Evolutionary conservation across 2,888 invertebrate genomes (phyloP).

Genomic region (Chironomus riparius): DNA sequence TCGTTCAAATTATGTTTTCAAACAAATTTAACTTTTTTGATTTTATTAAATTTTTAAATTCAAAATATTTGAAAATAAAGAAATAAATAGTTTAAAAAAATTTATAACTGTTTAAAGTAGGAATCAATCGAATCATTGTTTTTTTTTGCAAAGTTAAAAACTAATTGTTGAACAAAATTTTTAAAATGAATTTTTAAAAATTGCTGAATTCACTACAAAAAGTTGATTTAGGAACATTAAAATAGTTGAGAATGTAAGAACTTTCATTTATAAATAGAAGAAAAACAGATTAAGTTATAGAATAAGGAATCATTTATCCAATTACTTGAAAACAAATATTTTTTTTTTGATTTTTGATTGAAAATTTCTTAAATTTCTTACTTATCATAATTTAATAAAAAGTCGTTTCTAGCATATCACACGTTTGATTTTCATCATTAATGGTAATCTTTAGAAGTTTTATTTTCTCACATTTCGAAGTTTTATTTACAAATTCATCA

Average conservation of each 20-base stretch:
- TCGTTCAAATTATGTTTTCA: too few species aligned
- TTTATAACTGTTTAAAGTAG: too few species aligned
- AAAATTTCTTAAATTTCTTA: not conserved
- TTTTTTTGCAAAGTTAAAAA: too few species aligned
- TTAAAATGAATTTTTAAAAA: too few species aligned
- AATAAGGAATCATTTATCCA: not conserved
- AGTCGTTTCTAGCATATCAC: constrained; percentile 17
- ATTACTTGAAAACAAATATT: not conserved
- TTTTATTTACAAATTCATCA: not conserved
- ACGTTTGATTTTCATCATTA: constrained; percentile 14
- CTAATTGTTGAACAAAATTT: too few species aligned
- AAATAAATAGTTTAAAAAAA: too few species aligned
- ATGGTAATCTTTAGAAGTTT: not conserved
- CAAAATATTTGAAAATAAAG: too few species aligned
- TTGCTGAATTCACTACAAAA: not conserved
- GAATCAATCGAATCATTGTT: too few species aligned
- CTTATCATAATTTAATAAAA: not conserved
- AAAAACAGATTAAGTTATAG: not conserved
- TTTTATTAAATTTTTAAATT: too few species aligned
- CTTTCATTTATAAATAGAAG: not conserved
- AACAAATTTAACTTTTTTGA: too few species aligned
- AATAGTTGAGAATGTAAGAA: not conserved
- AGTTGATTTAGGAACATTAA: not conserved
- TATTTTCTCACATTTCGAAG: not conserved
- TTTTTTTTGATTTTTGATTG: not conserved